phyloP scores from a whole-genome alignment of 2,113 vertebrate species.

The Apodemus speciosus region DNA sequence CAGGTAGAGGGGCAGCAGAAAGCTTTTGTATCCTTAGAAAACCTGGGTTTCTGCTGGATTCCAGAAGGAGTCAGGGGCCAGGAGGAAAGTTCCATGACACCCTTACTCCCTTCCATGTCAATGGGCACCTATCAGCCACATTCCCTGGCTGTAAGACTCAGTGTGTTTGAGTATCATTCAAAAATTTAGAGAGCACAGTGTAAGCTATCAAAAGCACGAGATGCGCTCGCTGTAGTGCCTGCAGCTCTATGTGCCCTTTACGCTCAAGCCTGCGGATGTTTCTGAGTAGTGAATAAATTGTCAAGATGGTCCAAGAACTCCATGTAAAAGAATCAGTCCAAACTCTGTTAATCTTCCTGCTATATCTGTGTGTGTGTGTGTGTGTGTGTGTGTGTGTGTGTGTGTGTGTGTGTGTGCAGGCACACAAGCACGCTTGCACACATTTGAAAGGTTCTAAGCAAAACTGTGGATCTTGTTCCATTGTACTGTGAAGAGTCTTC shows the following conservation, averaged over 20 bases:
- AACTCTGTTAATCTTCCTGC: background rate
- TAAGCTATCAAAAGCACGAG: conserved; percentile 42
- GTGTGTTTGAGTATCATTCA: conserved; percentile 71
- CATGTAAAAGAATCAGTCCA: conserved; percentile 14
- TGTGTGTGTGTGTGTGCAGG: background rate
- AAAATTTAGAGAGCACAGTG: conserved; percentile 43
- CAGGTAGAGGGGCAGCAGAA: conserved; percentile 83
- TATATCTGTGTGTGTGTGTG: background rate
- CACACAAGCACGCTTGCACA: too few relatives aligned
- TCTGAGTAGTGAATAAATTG: conserved; percentile 68
- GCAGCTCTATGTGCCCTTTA: conserved; percentile 27
- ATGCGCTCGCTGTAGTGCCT: conserved; percentile 64
- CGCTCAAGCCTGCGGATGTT: conserved; percentile 65
- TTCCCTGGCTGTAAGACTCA: conserved; percentile 64
- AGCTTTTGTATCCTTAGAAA: conserved; percentile 84
- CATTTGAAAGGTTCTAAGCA: background rate
- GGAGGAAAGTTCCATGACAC: conserved; percentile 80
- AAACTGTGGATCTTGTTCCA: conserved; percentile 55
- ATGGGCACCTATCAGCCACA: conserved; percentile 77
- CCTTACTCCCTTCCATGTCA: conserved; percentile 83
- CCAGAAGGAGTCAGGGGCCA: conserved; percentile 77
- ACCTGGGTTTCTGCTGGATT: conserved; percentile 76
- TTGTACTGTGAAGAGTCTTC: conserved; percentile 17
- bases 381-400: conserved; percentile 2
- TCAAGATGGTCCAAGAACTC: conserved; percentile 51